Evolutionary conservation across 1,140 invertebrate species (phyloP).

Genomic region (Paralvinella palmiformis): DNA sequence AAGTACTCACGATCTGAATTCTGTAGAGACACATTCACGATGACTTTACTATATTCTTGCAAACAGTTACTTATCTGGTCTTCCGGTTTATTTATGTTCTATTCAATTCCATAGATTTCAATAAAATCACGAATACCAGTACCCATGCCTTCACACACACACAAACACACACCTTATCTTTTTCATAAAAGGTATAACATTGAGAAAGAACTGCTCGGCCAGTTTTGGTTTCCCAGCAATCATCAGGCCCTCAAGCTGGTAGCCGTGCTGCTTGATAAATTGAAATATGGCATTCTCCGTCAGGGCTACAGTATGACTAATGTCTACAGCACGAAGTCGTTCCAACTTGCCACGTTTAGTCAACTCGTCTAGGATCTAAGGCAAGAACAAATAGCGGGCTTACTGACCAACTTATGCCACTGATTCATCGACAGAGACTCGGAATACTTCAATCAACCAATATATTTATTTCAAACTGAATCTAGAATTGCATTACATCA

Average conservation of each 20-base stretch:
- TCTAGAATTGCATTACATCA: no score
- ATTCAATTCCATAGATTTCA: no score
- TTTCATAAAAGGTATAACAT: slow-evolving; percentile 77
- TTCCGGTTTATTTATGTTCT: no score
- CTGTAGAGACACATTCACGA: no score
- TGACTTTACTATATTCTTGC: no score
- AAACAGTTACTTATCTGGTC: no score
- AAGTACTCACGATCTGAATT: no score
- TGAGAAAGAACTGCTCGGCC: slow-evolving; percentile 93
- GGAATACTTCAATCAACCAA: no score
- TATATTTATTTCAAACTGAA: no score
- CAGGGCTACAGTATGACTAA: slow-evolving; percentile 92
- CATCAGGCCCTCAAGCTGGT: slow-evolving; percentile 77
- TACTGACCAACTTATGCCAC: neutral
- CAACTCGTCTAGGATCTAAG: slow-evolving; percentile 75
- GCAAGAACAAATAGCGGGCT: neutral
- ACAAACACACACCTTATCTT: slow-evolving; percentile 77
- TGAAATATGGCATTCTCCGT: slow-evolving; percentile 86
- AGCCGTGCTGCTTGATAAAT: slow-evolving; percentile 81
- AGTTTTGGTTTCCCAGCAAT: slow-evolving; percentile 95
- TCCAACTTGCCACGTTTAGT: slow-evolving; percentile 80
- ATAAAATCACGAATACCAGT: no score
- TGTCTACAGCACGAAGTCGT: slow-evolving; percentile 79
- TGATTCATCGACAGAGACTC: no score
- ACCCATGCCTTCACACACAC: no score